phyloP scores from a whole-genome alignment of 1,140 invertebrate genomes.

The Chrysoperla carnea region DNA sequence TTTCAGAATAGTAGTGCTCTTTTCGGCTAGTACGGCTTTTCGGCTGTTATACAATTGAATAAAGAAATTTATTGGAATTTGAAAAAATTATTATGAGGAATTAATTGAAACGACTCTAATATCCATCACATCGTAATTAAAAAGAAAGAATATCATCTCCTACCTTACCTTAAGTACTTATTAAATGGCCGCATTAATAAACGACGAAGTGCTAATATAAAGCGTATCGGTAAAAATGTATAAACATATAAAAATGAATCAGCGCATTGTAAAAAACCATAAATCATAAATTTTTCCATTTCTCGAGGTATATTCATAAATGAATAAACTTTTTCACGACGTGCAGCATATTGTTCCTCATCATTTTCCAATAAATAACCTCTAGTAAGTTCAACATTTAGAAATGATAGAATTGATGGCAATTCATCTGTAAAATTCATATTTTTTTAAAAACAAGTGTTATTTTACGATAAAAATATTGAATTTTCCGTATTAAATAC shows the following conservation, averaged over 20 bases:
- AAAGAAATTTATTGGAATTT: too few species aligned
- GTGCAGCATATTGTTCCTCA: conserved; percentile 81
- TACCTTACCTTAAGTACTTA: conserved; percentile 52
- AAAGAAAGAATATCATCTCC: too few species aligned
- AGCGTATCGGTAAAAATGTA: conserved; percentile 89
- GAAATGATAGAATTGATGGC: conserved; percentile 49
- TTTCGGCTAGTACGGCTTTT: too few species aligned
- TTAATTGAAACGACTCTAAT: too few species aligned
- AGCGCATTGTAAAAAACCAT: conserved; percentile 94
- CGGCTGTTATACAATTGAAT: too few species aligned
- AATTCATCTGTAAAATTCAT: conserved; percentile 18
- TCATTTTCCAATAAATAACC: conserved; percentile 86
- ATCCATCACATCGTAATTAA: too few species aligned
- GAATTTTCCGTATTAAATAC: background rate
- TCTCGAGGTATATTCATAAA: conserved; percentile 94
- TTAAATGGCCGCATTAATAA: conserved; percentile 51
- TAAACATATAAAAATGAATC: conserved; percentile 97
- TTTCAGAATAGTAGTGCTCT: too few species aligned
- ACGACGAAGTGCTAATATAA: conserved; percentile 70
- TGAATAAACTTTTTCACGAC: conserved; percentile 90
- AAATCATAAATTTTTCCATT: conserved; percentile 83
- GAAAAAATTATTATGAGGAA: too few species aligned
- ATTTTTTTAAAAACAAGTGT: conserved; percentile 1
- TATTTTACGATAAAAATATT: conserved; percentile 1
- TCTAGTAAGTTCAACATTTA: conserved; percentile 74